Conservation (phyloP, 1,140 invertebrate species). For the Pseudomyrmex dendroicus region DNA sequence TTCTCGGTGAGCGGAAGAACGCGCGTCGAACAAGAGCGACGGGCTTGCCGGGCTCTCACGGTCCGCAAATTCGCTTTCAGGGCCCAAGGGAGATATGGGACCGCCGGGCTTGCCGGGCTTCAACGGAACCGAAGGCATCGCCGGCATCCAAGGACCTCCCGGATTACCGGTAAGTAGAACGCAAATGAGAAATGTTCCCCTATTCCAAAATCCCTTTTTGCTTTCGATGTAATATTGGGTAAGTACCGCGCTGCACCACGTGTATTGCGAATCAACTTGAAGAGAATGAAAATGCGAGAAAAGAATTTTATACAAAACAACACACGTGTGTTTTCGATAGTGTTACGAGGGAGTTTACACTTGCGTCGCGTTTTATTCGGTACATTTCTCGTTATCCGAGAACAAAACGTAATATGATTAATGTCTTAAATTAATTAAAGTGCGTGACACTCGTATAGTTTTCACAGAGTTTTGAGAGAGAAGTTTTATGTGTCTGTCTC, state of each 20-base stretch:
- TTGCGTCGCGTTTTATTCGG: too few relatives aligned
- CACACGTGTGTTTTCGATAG: not conserved
- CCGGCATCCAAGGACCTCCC: slow-evolving; percentile 89
- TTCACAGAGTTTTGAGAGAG: not conserved
- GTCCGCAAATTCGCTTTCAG: slow-evolving; percentile 78
- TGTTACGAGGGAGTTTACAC: too few relatives aligned
- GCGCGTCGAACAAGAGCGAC: not conserved
- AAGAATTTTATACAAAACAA: not conserved
- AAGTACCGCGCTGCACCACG: not conserved
- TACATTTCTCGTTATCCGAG: not conserved
- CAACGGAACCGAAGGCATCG: slow-evolving; percentile 87
- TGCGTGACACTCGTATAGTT: not conserved
- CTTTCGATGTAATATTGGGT: slow-evolving; percentile 39
- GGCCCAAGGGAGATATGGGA: slow-evolving; percentile 86
- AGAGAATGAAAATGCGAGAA: not conserved
- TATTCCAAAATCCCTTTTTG: not conserved
- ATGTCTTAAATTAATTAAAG: slow-evolving; percentile 10
- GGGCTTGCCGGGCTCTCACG: slow-evolving; percentile 29
- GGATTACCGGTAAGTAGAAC: slow-evolving; percentile 88
- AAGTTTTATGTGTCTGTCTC: not conserved
- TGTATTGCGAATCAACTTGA: slow-evolving; percentile 3
- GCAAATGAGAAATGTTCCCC: slow-evolving; percentile 36
- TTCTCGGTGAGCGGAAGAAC: not conserved
- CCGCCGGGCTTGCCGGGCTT: slow-evolving; percentile 86
- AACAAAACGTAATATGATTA: too few relatives aligned